Base-by-base conservation (phyloP, 1,140 invertebrate species). In the Ephestia elutella region DNA sequence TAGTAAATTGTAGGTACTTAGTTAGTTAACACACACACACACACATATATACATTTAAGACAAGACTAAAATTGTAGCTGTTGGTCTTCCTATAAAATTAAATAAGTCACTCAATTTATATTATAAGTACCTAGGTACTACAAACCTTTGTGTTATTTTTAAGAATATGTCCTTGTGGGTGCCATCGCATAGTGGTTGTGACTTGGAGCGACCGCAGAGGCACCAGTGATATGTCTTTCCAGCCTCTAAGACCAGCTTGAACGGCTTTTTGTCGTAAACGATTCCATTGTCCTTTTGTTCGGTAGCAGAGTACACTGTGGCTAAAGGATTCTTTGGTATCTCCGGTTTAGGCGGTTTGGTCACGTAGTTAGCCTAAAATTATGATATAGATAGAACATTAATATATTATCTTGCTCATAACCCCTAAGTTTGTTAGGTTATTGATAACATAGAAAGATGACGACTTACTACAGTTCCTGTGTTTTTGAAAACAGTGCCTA, bases 151-250 rank as follows among this genome's bases (percentile, higher is more conserved):
- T 78, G 92, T 92, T 35, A 94, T 92, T 89, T 93, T 94, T 0
- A 96, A 83, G 69, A 91, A 93, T 30, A 92, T 82, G 80, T 93
- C 93, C 75, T 92, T 96, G 82, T 99, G 97, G 8, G 94, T 95
- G 4, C 94, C 94, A 90, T 99, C 98, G 89, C 98, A 99, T n/a
- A 99, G 90, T 0, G 97, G 98, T 90, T 99, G 97, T 56, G 85
- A 92, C 71, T 97, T 94, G 70, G 97, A 98, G 56, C 93, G 92
- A 3, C 98, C 98, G 90, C 98, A 99, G 2, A 94, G 83, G 86
- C 98, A 99, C 97, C 97, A 99, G 13, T 89, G 81, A 83, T 99
- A 99, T n/a, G 84, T 92, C 89, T 98, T 98, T 63, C 92, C 93
- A 63, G 90, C 91, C 74, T 94, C 90, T 38, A 96, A 90, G 5